Conservation (phyloP, 2,797 vertebrate genomes). For the Pantherophis alleghaniensis region DNA sequence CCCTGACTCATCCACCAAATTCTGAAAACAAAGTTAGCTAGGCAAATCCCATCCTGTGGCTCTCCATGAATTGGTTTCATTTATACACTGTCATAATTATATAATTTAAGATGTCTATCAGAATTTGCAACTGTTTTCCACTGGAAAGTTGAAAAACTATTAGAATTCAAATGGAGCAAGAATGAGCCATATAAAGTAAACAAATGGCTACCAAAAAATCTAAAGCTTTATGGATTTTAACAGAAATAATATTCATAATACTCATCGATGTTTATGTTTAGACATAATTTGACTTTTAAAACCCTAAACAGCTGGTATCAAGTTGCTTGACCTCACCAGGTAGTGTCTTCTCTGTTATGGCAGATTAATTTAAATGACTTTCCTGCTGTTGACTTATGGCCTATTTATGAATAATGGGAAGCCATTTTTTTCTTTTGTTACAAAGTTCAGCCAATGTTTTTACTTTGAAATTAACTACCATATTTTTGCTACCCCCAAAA, state of each 20-base stretch:
- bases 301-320: not conserved
- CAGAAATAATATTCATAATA: not conserved
- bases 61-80: not conserved
- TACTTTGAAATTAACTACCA: not conserved
- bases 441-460: not conserved
- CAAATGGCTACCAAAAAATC: not conserved
- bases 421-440: not conserved
- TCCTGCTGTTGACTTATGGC: not conserved
- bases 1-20: not conserved
- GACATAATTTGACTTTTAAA: not conserved
- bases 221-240: not conserved
- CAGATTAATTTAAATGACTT: not conserved
- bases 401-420: not conserved
- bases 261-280: not conserved
- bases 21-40: not conserved
- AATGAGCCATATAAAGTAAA: not conserved
- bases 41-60: not conserved
- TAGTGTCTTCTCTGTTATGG: not conserved
- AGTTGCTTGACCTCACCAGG: not conserved
- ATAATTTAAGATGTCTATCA: not conserved
- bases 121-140: not conserved
- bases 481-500: not conserved
- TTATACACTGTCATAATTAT: not conserved
- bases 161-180: not conserved
- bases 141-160: not conserved